Evolutionary conservation across 2,888 invertebrate genomes (phyloP), one percentile per base, ranked within the genome.

Genomic region (Embidobia sp.): DNA sequence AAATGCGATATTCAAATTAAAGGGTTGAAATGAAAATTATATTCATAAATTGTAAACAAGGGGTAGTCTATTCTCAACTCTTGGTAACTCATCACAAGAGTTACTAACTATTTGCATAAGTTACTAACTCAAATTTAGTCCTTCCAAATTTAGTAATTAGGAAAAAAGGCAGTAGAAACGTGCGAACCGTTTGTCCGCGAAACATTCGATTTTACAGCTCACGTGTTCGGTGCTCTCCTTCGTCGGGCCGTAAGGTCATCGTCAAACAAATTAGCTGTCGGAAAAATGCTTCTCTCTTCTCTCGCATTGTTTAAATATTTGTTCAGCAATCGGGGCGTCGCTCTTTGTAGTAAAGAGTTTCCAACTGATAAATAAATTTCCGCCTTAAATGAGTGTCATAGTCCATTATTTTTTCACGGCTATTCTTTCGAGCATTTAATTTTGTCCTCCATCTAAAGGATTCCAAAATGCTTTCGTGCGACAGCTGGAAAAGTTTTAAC

Each of bases 401-500:
- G 27, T 46, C 22, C 3, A 48, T 61, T 48, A 48, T 61, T 35
- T 48, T 46, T 48, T 48, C 13, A 48, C 16, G 51, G 26, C 10
- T 29, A 40, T 64, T 18, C 15, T 53, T n/a, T 18, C 6, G 26
- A 6, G 13, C 16, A 55, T 40, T 67, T 57, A 40, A 33, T 59
- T 59, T 59, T 44, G 19, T n/a, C 8, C 40, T 18, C n/a, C n/a
- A n/a, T n/a, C n/a, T 51, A 31, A 51, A 59, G 26, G 26, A 69
- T 49, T 42, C 49, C 18, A 31, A 35, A 59, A 48, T 44, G 44
- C 44, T 59, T 59, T 33, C 26, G 11, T 10, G 22, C 49, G 59
- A 59, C 51, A 51, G 59, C 69, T 33, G 59, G 26, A 11, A 37
- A 69, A 59, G 19, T 69, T 44, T n/a, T 29, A 35, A 42, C 69